Evolutionary conservation across 2,113 vertebrate genomes (phyloP), one percentile per base, ranked within the genome.

Genomic region (Anser cygnoides): DNA sequence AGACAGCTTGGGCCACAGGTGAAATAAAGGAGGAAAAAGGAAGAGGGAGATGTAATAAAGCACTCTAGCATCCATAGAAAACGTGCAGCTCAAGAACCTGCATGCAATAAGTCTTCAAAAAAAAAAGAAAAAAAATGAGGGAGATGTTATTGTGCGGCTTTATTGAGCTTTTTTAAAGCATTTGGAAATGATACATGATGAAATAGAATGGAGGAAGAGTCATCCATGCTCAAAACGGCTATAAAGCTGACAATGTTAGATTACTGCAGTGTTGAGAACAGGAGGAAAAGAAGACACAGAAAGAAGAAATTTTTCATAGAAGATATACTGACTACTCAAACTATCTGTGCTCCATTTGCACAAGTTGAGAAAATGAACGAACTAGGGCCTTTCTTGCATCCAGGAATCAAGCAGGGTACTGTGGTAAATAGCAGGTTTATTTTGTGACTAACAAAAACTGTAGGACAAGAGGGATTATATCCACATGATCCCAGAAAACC

Each of bases 111-210:
- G 33, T 84, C 76, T 90, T 90, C 31, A 80, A 93, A 50, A 50
- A 50, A 49, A 6, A 49, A 21, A 21, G 10, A 20, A 46, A 46
- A 50, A 50, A 3, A 23, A 12, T 20, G 19, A 20, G 22, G 16
- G 28, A 87, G 49, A 35, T 62, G 31, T 50, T 77, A 77, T 35
- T 81, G 46, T 78, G 50, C 67, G 90, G 80, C 70, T 88, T 71
- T 88, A 70, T 50, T 54, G 82, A 80, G 62, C 0, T 0, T 22
- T 92, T 90, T 58, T 63, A 84, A 73, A 76, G 33, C 68, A 58
- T 79, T 95, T 92, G 70, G 57, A 90, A 81, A 92, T 92, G 43
- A 93, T 75, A 72, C 33, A 39, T 61, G 54, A 16, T 62, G 39
- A 87, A 94, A 89, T 9, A 95, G 37, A 70, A 92, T 88, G 35